Conservation (phyloP, 2,113 vertebrate genomes). For the Megaptera novaeangliae region DNA sequence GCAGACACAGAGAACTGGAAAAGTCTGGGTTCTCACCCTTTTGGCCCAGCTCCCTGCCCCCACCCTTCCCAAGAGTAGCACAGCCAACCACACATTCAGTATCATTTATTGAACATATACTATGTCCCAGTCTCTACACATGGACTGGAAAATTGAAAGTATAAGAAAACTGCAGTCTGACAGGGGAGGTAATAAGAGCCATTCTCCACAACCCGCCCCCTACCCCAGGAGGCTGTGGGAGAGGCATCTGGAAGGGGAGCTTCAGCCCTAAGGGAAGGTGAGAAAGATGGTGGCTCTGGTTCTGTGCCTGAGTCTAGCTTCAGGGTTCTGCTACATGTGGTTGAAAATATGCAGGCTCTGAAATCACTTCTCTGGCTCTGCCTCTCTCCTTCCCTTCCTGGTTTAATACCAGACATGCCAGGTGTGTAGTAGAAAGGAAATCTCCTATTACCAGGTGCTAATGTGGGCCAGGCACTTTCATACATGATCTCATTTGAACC, state of each 20-base stretch:
- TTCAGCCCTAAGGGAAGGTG: not conserved
- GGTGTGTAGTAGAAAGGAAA: not conserved
- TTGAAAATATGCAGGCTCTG: not conserved
- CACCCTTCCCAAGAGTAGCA: not conserved
- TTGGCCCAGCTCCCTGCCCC: not conserved
- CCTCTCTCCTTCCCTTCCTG: not conserved
- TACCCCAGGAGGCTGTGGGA: not conserved
- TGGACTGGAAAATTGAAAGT: not conserved
- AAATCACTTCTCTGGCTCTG: not conserved
- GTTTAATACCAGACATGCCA: not conserved
- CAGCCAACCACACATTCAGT: not conserved
- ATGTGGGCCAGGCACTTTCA: not conserved
- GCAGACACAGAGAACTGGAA: slow-evolving; percentile 55
- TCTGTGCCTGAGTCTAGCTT: not conserved
- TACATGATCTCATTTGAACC: not conserved
- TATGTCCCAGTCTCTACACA: not conserved
- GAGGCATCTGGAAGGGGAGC: not conserved
- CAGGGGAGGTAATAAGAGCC: not conserved
- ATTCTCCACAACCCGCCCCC: not conserved
- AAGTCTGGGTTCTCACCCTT: slow-evolving; percentile 61
- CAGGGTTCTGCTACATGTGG: not conserved
- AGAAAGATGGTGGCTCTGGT: not conserved
- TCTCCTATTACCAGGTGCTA: not conserved
- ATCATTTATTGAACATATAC: slow-evolving; percentile 43
- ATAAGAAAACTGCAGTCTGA: not conserved